phyloP scores from a whole-genome alignment of 2,113 vertebrate genomes.

The Coturnix japonica region DNA sequence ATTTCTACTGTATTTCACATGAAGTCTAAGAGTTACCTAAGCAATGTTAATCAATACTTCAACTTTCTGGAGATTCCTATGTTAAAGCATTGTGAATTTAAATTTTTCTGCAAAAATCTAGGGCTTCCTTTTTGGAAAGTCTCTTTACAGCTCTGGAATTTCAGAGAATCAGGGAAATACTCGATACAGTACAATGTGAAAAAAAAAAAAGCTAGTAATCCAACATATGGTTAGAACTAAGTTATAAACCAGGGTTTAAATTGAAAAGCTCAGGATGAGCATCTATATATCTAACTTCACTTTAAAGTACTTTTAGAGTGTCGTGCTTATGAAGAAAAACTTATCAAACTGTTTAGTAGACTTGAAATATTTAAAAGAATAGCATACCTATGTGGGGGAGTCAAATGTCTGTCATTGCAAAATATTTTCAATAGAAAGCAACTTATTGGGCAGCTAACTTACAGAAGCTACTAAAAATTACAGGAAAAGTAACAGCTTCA shows the following conservation, averaged over 20 bases:
- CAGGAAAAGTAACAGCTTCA: background rate
- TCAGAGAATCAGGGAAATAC: background rate
- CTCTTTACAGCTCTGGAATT: background rate
- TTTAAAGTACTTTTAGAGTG: background rate
- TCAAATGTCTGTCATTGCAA: background rate
- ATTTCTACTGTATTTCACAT: background rate
- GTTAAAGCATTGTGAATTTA: background rate
- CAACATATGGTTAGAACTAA: background rate
- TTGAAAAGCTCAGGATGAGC: background rate
- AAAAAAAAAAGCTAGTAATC: background rate
- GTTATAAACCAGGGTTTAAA: background rate
- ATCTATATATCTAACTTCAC: background rate
- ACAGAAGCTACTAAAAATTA: background rate
- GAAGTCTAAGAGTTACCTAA: background rate
- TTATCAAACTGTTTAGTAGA: background rate
- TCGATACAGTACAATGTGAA: background rate
- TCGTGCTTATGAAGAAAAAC: background rate
- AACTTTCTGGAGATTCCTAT: background rate
- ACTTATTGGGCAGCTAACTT: background rate
- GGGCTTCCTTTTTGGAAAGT: background rate
- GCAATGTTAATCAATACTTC: background rate
- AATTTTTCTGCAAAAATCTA: background rate
- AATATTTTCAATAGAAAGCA: background rate
- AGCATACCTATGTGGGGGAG: background rate
- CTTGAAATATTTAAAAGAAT: background rate